A percentile compares a stretch with the other conserved stretches of the same genome.
These are phyloP conservation scores for Grantiella picta DNA, from an alignment of 2,113 vertebrate species.

Conservation along the genomic window DNA sequence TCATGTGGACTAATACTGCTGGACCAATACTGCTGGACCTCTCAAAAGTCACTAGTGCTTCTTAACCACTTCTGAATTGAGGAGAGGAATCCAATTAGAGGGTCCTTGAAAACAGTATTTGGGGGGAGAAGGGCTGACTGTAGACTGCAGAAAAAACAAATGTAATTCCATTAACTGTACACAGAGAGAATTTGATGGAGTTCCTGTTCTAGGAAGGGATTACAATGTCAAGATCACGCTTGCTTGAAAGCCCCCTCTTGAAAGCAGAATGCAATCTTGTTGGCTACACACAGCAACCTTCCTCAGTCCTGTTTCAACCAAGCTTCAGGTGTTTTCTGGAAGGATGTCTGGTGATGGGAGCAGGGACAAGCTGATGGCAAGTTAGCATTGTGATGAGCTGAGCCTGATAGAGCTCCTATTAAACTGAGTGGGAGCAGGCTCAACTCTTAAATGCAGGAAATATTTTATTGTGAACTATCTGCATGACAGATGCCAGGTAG, in stretches of 20 bases:
- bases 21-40: neutral
- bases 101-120: neutral
- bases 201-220: conserved; percentile 3
- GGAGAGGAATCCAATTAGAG: neutral
- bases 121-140: neutral
- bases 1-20: neutral
- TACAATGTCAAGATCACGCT: neutral
- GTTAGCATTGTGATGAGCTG: neutral
- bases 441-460: conserved; percentile 21
- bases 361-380: neutral
- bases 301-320: neutral
- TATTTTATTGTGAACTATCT: conserved; percentile 44
- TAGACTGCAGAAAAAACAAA: neutral
- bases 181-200: neutral
- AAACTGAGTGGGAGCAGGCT: conserved; percentile 2
- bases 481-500: conserved; percentile 23
- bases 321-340: neutral
- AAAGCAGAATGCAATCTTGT: neutral
- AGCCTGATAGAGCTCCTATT: neutral
- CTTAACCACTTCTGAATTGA: neutral
- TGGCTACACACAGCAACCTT: neutral
- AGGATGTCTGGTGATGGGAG: neutral
- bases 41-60: neutral
- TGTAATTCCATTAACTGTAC: neutral
- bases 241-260: neutral